Conservation (phyloP, 2,797 vertebrate genomes). For the Alauda arvensis region DNA sequence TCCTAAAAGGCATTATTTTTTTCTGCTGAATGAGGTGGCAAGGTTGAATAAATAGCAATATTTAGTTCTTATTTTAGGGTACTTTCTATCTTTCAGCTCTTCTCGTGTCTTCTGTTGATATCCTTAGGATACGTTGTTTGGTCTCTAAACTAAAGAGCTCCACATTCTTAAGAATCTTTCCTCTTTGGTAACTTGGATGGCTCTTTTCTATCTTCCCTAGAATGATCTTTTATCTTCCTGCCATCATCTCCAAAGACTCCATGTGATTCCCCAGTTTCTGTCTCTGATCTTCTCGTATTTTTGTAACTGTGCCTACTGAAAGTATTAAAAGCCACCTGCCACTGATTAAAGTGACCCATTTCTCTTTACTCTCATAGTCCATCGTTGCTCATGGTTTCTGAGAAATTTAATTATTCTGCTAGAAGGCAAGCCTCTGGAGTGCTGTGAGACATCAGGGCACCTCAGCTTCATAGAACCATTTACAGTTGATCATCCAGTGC, state of each 20-base stretch:
- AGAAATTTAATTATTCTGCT: not conserved
- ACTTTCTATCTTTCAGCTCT: not conserved
- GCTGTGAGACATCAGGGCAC: not conserved
- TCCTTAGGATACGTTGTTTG: not conserved
- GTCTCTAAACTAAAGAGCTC: not conserved
- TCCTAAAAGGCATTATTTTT: not conserved
- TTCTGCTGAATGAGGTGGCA: not conserved
- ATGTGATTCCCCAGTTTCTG: not conserved
- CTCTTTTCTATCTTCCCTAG: not conserved
- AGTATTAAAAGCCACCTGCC: not conserved
- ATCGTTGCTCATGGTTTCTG: not conserved
- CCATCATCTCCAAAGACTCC: not conserved
- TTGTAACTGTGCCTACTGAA: not conserved
- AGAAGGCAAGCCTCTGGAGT: not conserved
- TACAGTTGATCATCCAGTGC: not conserved
- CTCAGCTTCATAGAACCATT: not conserved
- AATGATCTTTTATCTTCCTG: not conserved
- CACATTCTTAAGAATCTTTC: not conserved
- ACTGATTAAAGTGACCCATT: not conserved
- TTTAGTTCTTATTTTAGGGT: not conserved
- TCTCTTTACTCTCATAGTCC: not conserved
- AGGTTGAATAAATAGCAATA: not conserved
- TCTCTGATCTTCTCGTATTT: not conserved
- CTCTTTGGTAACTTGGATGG: not conserved
- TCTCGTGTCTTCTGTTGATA: not conserved